These are phyloP conservation scores for Corynorhinus townsendii DNA, from an alignment of 2,113 vertebrate species.

Conservation along the genomic window DNA sequence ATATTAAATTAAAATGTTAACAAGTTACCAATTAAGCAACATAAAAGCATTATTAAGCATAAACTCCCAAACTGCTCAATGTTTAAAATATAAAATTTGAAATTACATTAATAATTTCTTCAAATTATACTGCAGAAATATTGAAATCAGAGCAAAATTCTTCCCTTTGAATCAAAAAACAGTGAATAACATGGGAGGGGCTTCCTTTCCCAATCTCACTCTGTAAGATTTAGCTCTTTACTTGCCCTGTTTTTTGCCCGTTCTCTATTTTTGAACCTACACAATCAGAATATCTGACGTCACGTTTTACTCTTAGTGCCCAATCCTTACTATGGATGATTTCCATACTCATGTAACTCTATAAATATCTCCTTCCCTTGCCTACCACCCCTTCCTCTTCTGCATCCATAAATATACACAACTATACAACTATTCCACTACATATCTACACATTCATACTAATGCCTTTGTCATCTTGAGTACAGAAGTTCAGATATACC, in stretches of 20 bases:
- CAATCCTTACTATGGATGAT: not conserved
- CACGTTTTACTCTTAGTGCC: not conserved
- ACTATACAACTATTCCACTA: not conserved
- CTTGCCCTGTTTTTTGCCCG: not conserved
- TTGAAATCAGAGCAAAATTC: constrained; percentile 19
- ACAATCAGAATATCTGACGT: not conserved
- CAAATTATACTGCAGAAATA: constrained; percentile 7
- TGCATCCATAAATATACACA: constrained; percentile 4
- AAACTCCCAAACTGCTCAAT: constrained; percentile 5
- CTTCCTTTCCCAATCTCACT: not conserved
- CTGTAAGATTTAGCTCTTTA: not conserved
- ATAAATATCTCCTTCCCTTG: not conserved
- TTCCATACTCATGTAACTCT: not conserved
- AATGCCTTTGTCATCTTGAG: not conserved
- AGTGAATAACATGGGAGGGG: not conserved
- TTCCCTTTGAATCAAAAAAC: not conserved
- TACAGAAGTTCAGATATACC: not conserved
- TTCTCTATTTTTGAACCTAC: not conserved
- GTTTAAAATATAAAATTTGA: constrained; percentile 49
- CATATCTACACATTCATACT: not conserved
- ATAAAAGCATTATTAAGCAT: constrained; percentile 51
- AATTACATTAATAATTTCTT: constrained; percentile 38
- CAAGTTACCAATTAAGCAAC: constrained; percentile 55
- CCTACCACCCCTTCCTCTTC: not conserved
- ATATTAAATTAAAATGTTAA: constrained; percentile 62